Percentiles rank a stretch among this genome's conserved stretches.
phyloP scores from a whole-genome alignment of 1,140 invertebrate species.

The Popillia japonica region DNA sequence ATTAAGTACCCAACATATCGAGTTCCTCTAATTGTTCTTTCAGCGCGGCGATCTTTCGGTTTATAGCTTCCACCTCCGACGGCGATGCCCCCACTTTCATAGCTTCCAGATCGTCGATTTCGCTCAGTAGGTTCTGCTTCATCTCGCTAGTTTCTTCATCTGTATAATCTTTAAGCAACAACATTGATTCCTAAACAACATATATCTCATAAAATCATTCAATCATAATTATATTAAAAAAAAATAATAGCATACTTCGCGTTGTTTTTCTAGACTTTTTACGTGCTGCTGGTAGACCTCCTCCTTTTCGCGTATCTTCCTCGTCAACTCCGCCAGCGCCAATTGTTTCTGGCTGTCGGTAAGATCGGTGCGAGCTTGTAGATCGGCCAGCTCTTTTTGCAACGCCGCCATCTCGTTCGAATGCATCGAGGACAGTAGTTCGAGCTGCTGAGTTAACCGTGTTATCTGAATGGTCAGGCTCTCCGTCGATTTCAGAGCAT shows the following conservation, averaged over 20 bases:
- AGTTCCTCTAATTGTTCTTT: background rate
- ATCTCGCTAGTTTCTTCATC: background rate
- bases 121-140: background rate
- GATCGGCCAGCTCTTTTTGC: background rate
- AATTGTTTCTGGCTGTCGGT: background rate
- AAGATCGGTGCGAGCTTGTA: background rate
- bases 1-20: background rate
- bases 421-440: background rate
- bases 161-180: background rate
- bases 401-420: background rate
- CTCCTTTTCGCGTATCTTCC: background rate
- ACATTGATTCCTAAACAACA: background rate
- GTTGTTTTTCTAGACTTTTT: background rate
- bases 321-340: background rate
- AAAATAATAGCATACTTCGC: background rate
- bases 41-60: background rate
- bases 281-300: background rate
- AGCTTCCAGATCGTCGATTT: conserved; percentile 13
- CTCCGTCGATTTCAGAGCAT: background rate
- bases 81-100: conserved; percentile 10
- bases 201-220: background rate
- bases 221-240: background rate
- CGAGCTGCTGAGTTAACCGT: background rate
- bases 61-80: background rate
- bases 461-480: background rate